phyloP scores from a whole-genome alignment of 2,797 vertebrate genomes.

The Pristis pectinata region DNA sequence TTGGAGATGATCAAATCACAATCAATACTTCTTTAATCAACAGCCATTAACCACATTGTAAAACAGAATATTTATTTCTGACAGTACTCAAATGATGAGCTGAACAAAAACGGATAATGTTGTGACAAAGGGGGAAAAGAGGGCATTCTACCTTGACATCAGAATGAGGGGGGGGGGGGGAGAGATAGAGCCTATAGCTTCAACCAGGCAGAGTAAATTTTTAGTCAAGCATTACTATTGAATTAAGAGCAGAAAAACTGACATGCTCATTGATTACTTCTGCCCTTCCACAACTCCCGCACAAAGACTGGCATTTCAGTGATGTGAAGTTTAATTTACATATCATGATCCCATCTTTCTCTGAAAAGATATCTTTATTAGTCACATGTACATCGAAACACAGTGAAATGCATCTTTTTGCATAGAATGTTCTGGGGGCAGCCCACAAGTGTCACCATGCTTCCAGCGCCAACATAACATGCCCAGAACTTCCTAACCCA shows the following conservation, averaged over 20 bases:
- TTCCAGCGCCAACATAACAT: too few relatives aligned
- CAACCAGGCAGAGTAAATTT: too few relatives aligned
- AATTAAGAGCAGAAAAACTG: neutral
- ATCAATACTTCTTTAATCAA: neutral
- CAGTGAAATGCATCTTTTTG: too few relatives aligned
- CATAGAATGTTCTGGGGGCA: too few relatives aligned
- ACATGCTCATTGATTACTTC: neutral
- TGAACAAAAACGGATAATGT: neutral
- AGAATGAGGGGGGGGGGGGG: neutral
- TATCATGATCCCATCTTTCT: neutral
- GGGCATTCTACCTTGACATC: neutral
- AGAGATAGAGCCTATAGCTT: too few relatives aligned
- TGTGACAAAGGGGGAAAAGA: neutral
- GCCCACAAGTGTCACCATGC: too few relatives aligned
- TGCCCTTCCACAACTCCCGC: neutral
- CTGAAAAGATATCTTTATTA: too few relatives aligned
- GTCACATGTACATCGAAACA: too few relatives aligned
- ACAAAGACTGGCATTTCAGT: neutral
- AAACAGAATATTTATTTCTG: neutral
- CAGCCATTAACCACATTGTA: neutral
- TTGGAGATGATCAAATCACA: neutral
- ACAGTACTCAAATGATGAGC: neutral
- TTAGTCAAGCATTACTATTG: too few relatives aligned
- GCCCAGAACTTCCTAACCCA: too few relatives aligned
- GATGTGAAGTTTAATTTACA: neutral